Evolutionary conservation across 2,888 invertebrate species (phyloP), one percentile per base, ranked within the genome.

Genomic region (Eudemis profundana): DNA sequence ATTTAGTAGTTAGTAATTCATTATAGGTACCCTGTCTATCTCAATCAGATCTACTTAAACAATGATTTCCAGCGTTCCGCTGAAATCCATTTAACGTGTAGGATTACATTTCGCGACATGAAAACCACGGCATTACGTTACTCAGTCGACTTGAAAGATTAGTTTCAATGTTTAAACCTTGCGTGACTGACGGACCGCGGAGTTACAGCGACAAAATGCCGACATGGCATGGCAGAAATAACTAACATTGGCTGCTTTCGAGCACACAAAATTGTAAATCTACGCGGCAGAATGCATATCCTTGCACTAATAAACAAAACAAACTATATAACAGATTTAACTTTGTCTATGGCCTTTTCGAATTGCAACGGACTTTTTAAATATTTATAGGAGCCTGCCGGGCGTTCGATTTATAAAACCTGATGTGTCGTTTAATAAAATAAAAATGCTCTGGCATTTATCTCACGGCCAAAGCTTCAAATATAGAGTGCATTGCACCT

Each of bases 101-200:
- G 44, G 49, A 49, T 62, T 62, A 27, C 42, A 42, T 56, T 66
- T 62, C 29, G 53, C 63, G 51, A 63, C 63, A 59, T 56, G 61
- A 62, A 63, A 62, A 56, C 51, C 50, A 12, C 40, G 33, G 63
- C 29, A 47, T 67, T 62, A 44, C 56, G 33, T 62, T 54, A 56
- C 64, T 38, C 19, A 46, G 36, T 47, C 19, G 46, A 40, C 57
- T 19, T 59, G 47, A 60, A 54, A 47, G 49, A 67, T 67, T 60
- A 54, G 53, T 53, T 64, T 63, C 57, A 67, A 67, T 59, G 60
- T 57, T 62, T 59, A 59, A 57, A 56, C 50, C n/a, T 70, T 61
- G 68, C 71, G 71, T 69, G 70, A 61, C 67, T 46, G 70, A 54
- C 70, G 70, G 67, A 77, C 73, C 78, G 72, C 78, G 74, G 70